Conservation (phyloP, 2,113 vertebrate genomes). For the Gorsachius goisagi region DNA sequence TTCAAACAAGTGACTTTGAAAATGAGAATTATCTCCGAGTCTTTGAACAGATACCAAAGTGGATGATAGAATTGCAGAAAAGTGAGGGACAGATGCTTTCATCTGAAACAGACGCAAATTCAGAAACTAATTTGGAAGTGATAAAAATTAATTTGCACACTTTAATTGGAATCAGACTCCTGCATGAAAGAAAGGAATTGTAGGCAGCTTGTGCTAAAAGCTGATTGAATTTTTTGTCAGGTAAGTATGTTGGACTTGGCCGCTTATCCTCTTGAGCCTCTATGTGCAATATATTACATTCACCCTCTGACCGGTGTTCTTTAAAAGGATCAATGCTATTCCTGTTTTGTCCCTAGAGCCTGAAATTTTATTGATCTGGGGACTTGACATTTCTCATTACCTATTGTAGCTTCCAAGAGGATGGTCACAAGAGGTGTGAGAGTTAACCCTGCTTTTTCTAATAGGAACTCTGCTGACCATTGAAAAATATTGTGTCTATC, state of each 20-base stretch:
- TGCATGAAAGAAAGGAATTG: constrained; percentile 64
- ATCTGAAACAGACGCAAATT: constrained; percentile 77
- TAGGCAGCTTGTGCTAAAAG: constrained; percentile 74
- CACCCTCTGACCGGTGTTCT: constrained; percentile 81
- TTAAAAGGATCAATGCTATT: constrained; percentile 86
- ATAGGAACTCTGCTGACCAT: neutral
- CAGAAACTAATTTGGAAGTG: constrained; percentile 84
- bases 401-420: constrained; percentile 68
- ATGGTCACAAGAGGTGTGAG: constrained; percentile 67
- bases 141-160: constrained; percentile 87
- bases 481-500: neutral
- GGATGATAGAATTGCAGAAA: constrained; percentile 62
- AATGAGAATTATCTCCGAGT: constrained; percentile 30
- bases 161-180: constrained; percentile 85
- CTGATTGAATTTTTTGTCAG: constrained; percentile 94
- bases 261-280: constrained; percentile 79
- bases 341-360: constrained; percentile 80
- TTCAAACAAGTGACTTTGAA: constrained; percentile 43
- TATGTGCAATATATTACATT: constrained; percentile 86
- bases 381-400: constrained; percentile 85
- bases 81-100: constrained; percentile 72
- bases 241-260: constrained; percentile 84
- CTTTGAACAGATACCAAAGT: constrained; percentile 41
- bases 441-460: constrained; percentile 63
- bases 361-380: constrained; percentile 85